Evolutionary conservation across 2,888 invertebrate genomes (phyloP).

Genomic region (Sinopyrophorus schimmeli): DNA sequence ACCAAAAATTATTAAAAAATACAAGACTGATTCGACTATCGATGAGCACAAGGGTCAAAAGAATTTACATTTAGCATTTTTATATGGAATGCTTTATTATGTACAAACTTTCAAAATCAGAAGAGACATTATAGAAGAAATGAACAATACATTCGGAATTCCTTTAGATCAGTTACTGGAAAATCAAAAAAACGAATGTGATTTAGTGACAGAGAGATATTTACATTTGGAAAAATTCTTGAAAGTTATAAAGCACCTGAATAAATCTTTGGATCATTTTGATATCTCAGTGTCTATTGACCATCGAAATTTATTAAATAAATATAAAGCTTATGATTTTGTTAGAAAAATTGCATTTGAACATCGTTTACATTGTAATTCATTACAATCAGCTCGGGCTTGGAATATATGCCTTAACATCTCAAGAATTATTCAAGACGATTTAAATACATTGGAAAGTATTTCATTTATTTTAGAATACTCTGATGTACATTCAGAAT

Average conservation of each 20-base stretch:
- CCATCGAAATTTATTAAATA: constrained; percentile 13
- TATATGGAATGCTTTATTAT: constrained; percentile 41
- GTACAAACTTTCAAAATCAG: constrained; percentile 30
- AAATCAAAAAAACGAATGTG: constrained; percentile 45
- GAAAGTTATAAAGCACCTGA: constrained; percentile 37
- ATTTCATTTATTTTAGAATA: constrained; percentile 38
- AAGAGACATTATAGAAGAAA: constrained; percentile 40
- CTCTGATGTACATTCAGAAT: constrained; percentile 28
- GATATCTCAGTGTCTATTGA: constrained; percentile 18
- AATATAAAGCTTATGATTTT: constrained; percentile 27
- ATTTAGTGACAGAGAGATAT: constrained; percentile 43
- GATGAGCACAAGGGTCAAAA: background rate
- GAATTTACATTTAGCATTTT: constrained; percentile 36
- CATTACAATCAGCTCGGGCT: constrained; percentile 36
- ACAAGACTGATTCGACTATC: constrained; percentile 26
- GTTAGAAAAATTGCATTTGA: constrained; percentile 40
- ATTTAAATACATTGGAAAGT: constrained; percentile 34
- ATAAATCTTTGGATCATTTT: constrained; percentile 35
- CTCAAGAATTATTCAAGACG: constrained; percentile 35
- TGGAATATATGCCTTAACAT: constrained; percentile 39
- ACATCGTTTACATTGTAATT: constrained; percentile 41
- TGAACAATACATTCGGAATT: constrained; percentile 36
- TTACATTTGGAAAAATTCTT: constrained; percentile 38
- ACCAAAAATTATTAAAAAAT: constrained; percentile 29
- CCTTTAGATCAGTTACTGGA: constrained; percentile 23